A percentile compares a stretch with the other conserved stretches of the same genome.
phyloP scores from a whole-genome alignment of 1,140 invertebrate species.

The Pseudomyrmex cubaensis region DNA sequence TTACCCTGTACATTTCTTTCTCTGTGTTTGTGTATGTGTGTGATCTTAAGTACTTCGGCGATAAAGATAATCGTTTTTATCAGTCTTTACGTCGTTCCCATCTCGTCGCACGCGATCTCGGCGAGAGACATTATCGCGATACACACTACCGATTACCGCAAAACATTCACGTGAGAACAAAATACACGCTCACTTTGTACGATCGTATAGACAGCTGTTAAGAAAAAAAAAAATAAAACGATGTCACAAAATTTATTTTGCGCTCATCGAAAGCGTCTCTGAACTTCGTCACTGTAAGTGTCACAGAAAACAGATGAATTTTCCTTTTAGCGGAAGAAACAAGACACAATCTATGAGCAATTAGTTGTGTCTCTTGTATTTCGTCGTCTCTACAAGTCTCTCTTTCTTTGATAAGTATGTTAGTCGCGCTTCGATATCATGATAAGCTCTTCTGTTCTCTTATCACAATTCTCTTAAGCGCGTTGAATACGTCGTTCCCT shows the following conservation, averaged over 20 bases:
- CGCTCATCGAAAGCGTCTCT: slow-evolving; percentile 3
- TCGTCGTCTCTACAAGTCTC: too few relatives aligned
- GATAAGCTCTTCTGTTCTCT: background rate
- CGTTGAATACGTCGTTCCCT: background rate
- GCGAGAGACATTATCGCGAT: slow-evolving; percentile 23
- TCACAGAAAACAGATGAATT: background rate
- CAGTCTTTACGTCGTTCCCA: slow-evolving; percentile 52
- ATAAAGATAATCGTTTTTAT: slow-evolving; percentile 38
- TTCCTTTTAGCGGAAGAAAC: background rate
- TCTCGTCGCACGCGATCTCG: background rate
- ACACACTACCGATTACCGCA: background rate
- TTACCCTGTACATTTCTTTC: slow-evolving; percentile 61
- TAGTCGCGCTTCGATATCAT: background rate
- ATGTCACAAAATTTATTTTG: background rate
- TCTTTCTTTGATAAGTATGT: background rate
- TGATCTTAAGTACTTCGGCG: slow-evolving; percentile 33
- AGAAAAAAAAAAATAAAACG: background rate
- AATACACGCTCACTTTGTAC: too few relatives aligned
- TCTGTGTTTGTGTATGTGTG: background rate
- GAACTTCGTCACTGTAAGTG: slow-evolving; percentile 6
- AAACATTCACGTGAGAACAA: background rate
- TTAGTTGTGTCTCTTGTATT: too few relatives aligned
- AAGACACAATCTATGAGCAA: too few relatives aligned
- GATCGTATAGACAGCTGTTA: background rate
- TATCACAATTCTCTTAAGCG: background rate